Evolutionary conservation across 2,113 vertebrate species (phyloP).

Genomic region (Maccullochella peelii): DNA sequence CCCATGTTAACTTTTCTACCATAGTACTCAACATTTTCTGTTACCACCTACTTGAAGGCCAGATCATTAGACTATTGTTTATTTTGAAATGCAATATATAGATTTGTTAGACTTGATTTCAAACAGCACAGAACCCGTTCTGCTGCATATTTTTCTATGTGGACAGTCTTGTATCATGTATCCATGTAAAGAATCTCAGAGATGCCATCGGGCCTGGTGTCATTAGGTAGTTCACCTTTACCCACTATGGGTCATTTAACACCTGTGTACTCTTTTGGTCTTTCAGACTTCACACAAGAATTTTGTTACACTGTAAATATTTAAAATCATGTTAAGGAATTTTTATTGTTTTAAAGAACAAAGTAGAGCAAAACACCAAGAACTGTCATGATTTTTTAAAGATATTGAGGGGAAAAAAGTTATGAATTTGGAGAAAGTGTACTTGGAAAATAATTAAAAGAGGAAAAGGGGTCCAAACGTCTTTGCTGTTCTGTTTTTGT

Average conservation of each 20-base stretch:
- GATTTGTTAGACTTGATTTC: constrained; percentile 63
- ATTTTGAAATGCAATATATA: constrained; percentile 67
- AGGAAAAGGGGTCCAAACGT: constrained; percentile 13
- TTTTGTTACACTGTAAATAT: constrained; percentile 75
- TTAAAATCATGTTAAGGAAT: constrained; percentile 18
- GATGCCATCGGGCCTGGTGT: constrained; percentile 34
- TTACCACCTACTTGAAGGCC: constrained; percentile 50
- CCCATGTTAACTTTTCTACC: constrained; percentile 54
- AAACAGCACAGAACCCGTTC: constrained; percentile 27
- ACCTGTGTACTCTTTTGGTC: constrained; percentile 32
- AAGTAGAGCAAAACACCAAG: not conserved
- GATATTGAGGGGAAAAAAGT: not conserved
- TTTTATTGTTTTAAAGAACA: constrained; percentile 44
- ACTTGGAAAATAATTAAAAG: constrained; percentile 62
- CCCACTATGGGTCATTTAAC: constrained; percentile 13
- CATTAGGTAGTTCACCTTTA: constrained; percentile 27
- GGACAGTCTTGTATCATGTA: constrained; percentile 25
- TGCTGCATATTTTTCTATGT: constrained; percentile 73
- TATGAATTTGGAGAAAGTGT: constrained; percentile 25
- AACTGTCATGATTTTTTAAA: constrained; percentile 35
- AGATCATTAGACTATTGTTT: constrained; percentile 51
- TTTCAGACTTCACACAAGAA: constrained; percentile 54
- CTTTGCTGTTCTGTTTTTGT: not conserved
- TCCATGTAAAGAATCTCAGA: constrained; percentile 41
- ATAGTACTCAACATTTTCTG: constrained; percentile 52